Evolutionary conservation across 2,113 vertebrate genomes (phyloP), one percentile per base, ranked within the genome.

Genomic region (Triplophysa tibetana): DNA sequence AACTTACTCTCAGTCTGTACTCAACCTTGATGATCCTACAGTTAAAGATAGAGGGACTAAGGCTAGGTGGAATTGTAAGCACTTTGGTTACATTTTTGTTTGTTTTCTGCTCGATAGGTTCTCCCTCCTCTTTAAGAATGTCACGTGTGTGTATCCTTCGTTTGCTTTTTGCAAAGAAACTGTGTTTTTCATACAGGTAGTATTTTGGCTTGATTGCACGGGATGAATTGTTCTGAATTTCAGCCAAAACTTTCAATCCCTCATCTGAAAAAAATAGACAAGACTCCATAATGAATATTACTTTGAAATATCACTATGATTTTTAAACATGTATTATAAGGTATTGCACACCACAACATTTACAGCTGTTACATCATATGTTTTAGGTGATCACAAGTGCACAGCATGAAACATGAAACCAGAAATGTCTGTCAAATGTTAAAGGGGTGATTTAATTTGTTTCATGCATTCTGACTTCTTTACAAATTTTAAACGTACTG

Each of bases 121-220:
- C 83, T n/a, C 91, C 90, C 33, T 80, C 88, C 58, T 89, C 89
- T 82, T 90, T 90, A 0, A 91, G 0, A 41, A 92, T 48, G 1
- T 91, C 82, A 33, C 87, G 84, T 0, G 82, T 89, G 17, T 19
- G 0, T 0, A 91, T 0, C 33, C 1, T 86, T 80, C 82, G 88
- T 4, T 65, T 86, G 0, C 75, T 43, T 0, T 0, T 2, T 8
- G 90, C 90, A 72, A 91, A 89, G 79, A 91, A 93, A 79, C 88
- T 91, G 60, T 89, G 85, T 77, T 91, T 91, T 62, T 75, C 85
- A 86, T 91, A 91, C 8, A 93, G 19, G 19, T 78, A 85, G 83
- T 87, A 91, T 78, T 91, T 91, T 16, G 90, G 91, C 78, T 86
- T 91, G 83, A 92, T 87, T 41, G 78, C 54, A 68, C 89, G 89